Percentiles rank a stretch among this genome's conserved stretches.
Conservation (phyloP, 2,888 invertebrate genomes). For the Acleris laterana region DNA sequence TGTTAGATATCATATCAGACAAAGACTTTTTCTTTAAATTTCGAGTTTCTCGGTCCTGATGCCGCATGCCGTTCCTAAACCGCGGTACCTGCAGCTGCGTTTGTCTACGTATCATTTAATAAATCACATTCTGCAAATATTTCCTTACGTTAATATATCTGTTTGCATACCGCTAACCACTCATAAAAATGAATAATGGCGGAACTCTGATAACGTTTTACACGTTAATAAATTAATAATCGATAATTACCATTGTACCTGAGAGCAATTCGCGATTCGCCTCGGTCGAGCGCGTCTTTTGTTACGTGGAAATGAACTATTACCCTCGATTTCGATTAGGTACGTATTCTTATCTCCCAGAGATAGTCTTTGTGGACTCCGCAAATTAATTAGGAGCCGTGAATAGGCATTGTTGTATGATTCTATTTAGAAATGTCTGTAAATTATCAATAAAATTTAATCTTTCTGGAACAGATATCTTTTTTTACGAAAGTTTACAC, state of each 20-base stretch:
- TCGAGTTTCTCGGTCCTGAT: too few relatives aligned
- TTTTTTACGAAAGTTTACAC: too few relatives aligned
- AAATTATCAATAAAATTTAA: neutral
- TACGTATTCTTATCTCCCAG: constrained; percentile 47
- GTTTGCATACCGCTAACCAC: neutral
- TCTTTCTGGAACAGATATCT: too few relatives aligned
- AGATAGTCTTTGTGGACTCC: constrained; percentile 41
- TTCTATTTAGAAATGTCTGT: neutral
- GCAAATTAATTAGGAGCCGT: constrained; percentile 28
- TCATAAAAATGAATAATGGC: neutral
- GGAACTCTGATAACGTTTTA: constrained; percentile 11
- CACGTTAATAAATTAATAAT: constrained; percentile 51
- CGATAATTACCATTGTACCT: constrained; percentile 61
- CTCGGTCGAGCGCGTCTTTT: constrained; percentile 69
- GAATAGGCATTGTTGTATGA: constrained; percentile 4
- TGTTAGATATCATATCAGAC: too few relatives aligned
- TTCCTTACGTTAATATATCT: too few relatives aligned
- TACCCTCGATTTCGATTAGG: constrained; percentile 64
- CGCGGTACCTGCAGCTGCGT: too few relatives aligned
- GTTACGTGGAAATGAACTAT: constrained; percentile 73
- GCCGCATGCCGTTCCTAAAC: too few relatives aligned
- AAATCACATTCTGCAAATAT: too few relatives aligned
- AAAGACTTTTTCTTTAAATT: too few relatives aligned
- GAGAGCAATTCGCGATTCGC: constrained; percentile 71
- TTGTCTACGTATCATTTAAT: too few relatives aligned